Percentiles rank a stretch among this genome's conserved stretches.
These are phyloP conservation scores for Platycnemis pennipes DNA, from an alignment of 2,888 invertebrate genomes.

Conservation along the genomic window DNA sequence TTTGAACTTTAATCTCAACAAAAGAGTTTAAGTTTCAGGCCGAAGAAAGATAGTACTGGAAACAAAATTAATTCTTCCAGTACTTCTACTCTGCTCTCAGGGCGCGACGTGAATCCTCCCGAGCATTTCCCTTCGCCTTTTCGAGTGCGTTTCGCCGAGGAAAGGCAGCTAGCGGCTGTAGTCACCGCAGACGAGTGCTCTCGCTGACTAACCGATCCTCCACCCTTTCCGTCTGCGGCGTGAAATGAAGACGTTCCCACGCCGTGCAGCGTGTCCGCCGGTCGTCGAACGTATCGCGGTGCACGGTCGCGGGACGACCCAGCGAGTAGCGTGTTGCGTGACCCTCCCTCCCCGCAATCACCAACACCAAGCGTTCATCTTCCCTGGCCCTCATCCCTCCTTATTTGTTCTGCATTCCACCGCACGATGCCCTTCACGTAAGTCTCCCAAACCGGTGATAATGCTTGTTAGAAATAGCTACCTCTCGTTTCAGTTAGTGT, in stretches of 20 bases:
- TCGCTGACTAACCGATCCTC: not conserved
- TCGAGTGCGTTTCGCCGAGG: not conserved
- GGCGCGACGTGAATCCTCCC: too few relatives aligned
- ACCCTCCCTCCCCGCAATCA: not conserved
- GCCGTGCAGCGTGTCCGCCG: slow-evolving; percentile 6
- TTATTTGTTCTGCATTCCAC: not conserved
- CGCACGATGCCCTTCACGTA: not conserved
- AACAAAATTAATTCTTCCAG: too few relatives aligned
- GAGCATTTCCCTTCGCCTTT: too few relatives aligned
- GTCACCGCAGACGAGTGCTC: not conserved
- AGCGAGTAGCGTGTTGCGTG: not conserved
- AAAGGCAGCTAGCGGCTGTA: not conserved
- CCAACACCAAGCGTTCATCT: not conserved
- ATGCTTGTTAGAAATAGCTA: too few relatives aligned
- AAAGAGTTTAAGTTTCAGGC: too few relatives aligned
- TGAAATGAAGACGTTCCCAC: slow-evolving; percentile 40
- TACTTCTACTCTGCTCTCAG: too few relatives aligned
- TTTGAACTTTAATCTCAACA: too few relatives aligned
- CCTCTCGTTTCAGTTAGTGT: too few relatives aligned
- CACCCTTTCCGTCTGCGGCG: not conserved
- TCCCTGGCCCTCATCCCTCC: not conserved
- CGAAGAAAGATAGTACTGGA: too few relatives aligned
- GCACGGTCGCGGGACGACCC: not conserved
- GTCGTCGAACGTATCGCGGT: not conserved
- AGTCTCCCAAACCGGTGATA: not conserved